Conservation (phyloP, 2,797 vertebrate species). For the Euthynnus affinis region DNA sequence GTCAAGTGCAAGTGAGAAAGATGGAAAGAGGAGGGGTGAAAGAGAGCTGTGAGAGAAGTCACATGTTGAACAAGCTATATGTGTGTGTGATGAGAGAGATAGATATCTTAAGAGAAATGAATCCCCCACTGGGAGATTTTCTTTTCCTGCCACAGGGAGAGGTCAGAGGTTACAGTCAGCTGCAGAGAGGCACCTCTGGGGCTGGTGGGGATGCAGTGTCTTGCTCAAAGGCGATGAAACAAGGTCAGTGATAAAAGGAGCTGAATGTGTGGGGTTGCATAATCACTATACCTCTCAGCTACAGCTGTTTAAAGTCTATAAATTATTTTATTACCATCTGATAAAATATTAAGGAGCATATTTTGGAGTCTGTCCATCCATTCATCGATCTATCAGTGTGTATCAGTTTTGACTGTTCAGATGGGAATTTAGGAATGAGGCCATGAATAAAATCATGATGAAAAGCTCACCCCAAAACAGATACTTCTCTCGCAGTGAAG, state of each 20-base stretch:
- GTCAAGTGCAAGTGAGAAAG: conserved; percentile 38
- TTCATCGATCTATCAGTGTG: not conserved
- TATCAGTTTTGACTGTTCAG: not conserved
- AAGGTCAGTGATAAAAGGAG: conserved; percentile 27
- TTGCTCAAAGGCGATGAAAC: conserved; percentile 11
- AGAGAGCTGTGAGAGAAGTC: conserved; percentile 17
- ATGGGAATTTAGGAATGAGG: not conserved
- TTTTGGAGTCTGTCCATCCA: not conserved
- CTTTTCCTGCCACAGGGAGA: conserved; percentile 26
- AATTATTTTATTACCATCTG: not conserved
- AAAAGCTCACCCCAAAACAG: not conserved
- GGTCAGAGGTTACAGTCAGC: conserved; percentile 50
- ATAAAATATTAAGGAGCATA: not conserved
- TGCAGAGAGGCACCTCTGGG: conserved; percentile 13
- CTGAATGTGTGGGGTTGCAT: not conserved
- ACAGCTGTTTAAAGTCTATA: conserved; percentile 6
- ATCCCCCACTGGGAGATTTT: conserved; percentile 28
- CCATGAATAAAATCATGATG: not conserved
- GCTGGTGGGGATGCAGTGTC: not conserved
- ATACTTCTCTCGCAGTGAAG: not conserved
- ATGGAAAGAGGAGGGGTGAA: conserved; percentile 15
- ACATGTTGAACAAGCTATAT: conserved; percentile 9
- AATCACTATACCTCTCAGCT: not conserved
- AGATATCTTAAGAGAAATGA: conserved; percentile 14
- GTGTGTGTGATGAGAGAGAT: conserved; percentile 17